Base-by-base conservation (phyloP, 2,113 vertebrate genomes). In the Arizona elegans region DNA sequence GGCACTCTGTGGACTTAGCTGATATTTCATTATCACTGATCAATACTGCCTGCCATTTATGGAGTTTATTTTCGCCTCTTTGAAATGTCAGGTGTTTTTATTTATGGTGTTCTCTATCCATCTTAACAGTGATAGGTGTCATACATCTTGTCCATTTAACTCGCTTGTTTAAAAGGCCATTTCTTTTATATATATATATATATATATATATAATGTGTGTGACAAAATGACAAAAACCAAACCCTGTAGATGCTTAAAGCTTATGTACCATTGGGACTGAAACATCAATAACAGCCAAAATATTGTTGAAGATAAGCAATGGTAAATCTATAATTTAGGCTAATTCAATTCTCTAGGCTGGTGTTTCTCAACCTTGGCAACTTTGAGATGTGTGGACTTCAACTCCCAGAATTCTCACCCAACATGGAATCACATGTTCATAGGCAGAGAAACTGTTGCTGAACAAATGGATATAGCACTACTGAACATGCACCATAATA, bases 21-120 rank as follows among this genome's bases (percentile, higher is more conserved):
- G 96, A 56, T 94, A 92, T 85, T 94, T 95, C 92, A 96, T 91
- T 93, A 92, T 94, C 94, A 91, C 92, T 93, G 90, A 94, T 96
- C 91, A 0, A 95, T 95, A 94, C 59, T 50, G 95, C 93, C 93
- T 96, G 91, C 93, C 89, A 90, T 96, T 96, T 96, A 95, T 96
- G 94, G 33, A 92, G 92, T 95, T 95, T 96, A 81, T 70, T 93
- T 62, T 87, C 15, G 54, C 55, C 19, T 87, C 58, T 96, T 95
- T 65, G 92, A 95, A 94, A 91, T 89, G 94, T 17, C 92, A 92
- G 21, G 10, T 15, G 86, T 91, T 95, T 94, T 95, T 94, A 95
- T 95, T 95, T 95, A 92, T 92, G 24, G 0, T 92, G 96, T 96
- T 93, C 75, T 93, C 95, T 91, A 91, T 62, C 81, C 38, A 56